These are phyloP conservation scores for Chalcosyrphus nemorum DNA, from an alignment of 2,888 invertebrate genomes.

Conservation along the genomic window DNA sequence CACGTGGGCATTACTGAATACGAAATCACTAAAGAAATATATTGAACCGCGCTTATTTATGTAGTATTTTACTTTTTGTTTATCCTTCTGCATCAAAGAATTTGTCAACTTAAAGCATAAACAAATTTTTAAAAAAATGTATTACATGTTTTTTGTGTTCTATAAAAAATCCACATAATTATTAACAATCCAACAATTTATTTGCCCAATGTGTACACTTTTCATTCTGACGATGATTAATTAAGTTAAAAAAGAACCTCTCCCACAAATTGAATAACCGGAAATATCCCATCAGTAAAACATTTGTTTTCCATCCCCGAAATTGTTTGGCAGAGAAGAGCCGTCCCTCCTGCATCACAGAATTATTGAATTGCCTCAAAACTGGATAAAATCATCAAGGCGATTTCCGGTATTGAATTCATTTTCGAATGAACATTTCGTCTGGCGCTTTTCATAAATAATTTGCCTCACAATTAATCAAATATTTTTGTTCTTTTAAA, in stretches of 20 bases:
- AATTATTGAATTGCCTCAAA: constrained; percentile 43
- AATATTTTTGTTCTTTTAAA: constrained; percentile 17
- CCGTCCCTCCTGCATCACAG: not conserved
- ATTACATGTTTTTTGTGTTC: not conserved
- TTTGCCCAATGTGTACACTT: not conserved
- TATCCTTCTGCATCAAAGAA: too few relatives aligned
- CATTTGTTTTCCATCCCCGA: constrained; percentile 10
- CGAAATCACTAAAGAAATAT: not conserved
- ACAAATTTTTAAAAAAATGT: too few relatives aligned
- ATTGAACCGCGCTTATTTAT: too few relatives aligned
- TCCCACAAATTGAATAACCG: constrained; percentile 20
- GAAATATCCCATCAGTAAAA: constrained; percentile 39
- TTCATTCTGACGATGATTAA: constrained; percentile 22
- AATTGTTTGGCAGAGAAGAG: not conserved
- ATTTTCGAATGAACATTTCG: constrained; percentile 5
- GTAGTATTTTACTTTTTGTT: too few relatives aligned
- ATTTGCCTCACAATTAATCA: constrained; percentile 17
- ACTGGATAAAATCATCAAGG: constrained; percentile 37
- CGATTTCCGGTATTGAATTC: constrained; percentile 41
- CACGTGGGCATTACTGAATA: not conserved
- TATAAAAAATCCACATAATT: not conserved
- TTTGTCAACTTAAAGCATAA: too few relatives aligned
- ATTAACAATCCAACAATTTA: constrained; percentile 10
- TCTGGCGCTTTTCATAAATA: not conserved
- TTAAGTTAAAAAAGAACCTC: constrained; percentile 17